These are phyloP conservation scores for Macrochelys suwanniensis DNA, from an alignment of 2,797 vertebrate species.

Conservation along the genomic window DNA sequence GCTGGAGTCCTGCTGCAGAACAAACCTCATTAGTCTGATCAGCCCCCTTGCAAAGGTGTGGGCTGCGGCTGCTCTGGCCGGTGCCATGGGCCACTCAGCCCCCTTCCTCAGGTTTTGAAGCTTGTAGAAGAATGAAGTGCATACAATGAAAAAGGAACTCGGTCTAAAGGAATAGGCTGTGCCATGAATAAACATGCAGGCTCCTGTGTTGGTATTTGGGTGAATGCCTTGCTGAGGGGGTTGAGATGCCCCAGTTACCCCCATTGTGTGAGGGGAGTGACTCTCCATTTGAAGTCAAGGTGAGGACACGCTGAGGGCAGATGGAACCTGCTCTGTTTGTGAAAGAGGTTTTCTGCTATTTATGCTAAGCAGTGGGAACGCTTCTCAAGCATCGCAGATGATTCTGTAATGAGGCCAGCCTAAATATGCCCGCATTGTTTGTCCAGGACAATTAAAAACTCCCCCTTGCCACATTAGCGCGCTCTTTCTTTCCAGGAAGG, in stretches of 20 bases:
- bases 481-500: conserved; percentile 93
- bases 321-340: conserved; percentile 96
- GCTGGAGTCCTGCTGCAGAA: conserved; percentile 83
- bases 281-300: conserved; percentile 92
- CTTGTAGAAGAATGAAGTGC: conserved; percentile 81
- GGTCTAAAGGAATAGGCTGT: conserved; percentile 86
- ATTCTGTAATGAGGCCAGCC: conserved; percentile 92
- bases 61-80: conserved; percentile 82
- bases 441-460: conserved; percentile 92
- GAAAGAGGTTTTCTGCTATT: conserved; percentile 94
- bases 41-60: conserved; percentile 90
- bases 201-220: conserved; percentile 86
- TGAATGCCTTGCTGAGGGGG: conserved; percentile 88
- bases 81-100: conserved; percentile 80
- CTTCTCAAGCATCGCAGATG: conserved; percentile 89
- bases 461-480: conserved; percentile 96
- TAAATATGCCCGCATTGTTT: conserved; percentile 95
- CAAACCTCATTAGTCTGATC: conserved; percentile 90
- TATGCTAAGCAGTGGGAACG: conserved; percentile 93
- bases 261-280: conserved; percentile 89
- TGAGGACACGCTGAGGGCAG: conserved; percentile 93
- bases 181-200: conserved; percentile 85
- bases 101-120: conserved; percentile 55
- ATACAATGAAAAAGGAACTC: conserved; percentile 83
- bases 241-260: conserved; percentile 87